Percentiles rank a stretch among this genome's conserved stretches.
phyloP scores from a whole-genome alignment of 2,888 invertebrate genomes.

The Onchidella celtica region DNA sequence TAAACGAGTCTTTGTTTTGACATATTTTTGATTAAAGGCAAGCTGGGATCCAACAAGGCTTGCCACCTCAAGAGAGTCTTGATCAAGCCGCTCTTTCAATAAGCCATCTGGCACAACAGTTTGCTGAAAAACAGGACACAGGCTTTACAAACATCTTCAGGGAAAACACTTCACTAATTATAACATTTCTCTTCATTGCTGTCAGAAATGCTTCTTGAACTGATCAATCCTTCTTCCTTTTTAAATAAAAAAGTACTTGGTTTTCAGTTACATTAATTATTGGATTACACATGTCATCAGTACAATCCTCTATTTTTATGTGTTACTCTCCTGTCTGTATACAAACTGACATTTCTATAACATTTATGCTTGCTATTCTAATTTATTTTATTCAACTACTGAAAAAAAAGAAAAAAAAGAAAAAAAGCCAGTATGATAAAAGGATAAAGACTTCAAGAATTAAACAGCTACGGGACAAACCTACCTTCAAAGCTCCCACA shows the following conservation, averaged over 20 bases:
- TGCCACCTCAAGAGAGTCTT: conserved; percentile 95
- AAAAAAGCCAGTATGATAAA: neutral
- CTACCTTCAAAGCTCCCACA: conserved; percentile 72
- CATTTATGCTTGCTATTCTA: no score
- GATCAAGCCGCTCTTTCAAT: conserved; percentile 94
- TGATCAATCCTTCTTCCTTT: neutral
- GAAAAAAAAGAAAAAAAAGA: neutral
- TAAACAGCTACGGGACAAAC: conserved; percentile 51
- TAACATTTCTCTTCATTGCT: no score
- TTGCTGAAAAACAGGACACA: conserved; percentile 65
- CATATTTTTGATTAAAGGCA: conserved; percentile 86
- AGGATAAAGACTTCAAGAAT: neutral
- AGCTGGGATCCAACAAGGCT: conserved; percentile 91
- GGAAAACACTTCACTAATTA: no score
- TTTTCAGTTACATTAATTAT: no score
- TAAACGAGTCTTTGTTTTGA: conserved; percentile 97
- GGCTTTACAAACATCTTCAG: neutral
- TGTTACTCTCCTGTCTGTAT: no score
- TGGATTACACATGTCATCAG: no score
- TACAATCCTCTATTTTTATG: no score
- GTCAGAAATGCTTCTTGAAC: no score
- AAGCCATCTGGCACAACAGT: conserved; percentile 86
- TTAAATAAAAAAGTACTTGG: neutral
- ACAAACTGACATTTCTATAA: no score
- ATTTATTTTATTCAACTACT: no score